phyloP scores from a whole-genome alignment of 2,888 invertebrate species.

The Trachelus troglodyta region DNA sequence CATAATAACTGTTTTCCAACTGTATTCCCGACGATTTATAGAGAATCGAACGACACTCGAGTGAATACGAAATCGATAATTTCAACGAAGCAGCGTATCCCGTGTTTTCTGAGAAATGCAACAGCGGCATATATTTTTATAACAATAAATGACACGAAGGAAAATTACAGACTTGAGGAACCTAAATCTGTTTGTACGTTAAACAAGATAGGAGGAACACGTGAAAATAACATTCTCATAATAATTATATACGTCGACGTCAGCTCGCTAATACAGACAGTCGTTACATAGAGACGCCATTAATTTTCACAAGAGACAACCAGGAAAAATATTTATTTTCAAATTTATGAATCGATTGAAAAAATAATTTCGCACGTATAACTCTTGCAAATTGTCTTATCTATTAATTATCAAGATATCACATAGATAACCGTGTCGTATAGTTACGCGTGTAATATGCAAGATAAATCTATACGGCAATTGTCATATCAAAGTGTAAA shows the following conservation, averaged over 20 bases:
- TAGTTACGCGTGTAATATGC: neutral
- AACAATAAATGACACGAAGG: neutral
- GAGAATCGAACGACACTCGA: neutral
- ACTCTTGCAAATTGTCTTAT: neutral
- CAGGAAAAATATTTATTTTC: constrained; percentile 17
- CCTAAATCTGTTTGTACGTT: no score
- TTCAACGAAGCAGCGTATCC: neutral
- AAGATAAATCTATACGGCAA: neutral
- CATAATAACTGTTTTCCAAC: neutral
- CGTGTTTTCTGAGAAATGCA: neutral
- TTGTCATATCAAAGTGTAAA: neutral
- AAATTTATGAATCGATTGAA: constrained; percentile 22
- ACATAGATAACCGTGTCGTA: neutral
- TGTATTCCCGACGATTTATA: neutral
- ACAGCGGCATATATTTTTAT: neutral
- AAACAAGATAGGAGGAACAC: no score
- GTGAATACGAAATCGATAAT: no score
- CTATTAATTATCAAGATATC: neutral
- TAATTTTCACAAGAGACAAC: neutral
- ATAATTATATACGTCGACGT: neutral
- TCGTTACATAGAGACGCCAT: neutral
- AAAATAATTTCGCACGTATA: neutral
- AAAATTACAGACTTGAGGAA: neutral
- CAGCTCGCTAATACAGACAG: neutral
- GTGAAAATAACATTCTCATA: no score